Percentiles rank a stretch among this genome's conserved stretches.
Conservation (phyloP, 2,888 invertebrate genomes). For the Tyria jacobaeae region DNA sequence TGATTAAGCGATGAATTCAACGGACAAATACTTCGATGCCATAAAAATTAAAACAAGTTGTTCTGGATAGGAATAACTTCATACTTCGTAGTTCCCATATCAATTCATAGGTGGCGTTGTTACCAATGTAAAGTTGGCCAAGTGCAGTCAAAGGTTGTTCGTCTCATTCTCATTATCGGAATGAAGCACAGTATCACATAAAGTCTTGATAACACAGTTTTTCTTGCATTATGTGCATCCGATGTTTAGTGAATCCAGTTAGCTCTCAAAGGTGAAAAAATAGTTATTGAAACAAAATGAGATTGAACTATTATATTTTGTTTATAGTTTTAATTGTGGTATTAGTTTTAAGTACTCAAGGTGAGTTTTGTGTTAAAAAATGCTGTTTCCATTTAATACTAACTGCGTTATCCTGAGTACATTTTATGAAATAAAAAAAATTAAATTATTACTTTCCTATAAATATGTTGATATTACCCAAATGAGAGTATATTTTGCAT, state of each 20-base stretch:
- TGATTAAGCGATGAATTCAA: too few relatives aligned
- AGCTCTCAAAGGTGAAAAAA: constrained; percentile 6
- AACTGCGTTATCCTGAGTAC: neutral
- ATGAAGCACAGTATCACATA: constrained; percentile 20
- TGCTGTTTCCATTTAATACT: neutral
- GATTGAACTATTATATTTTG: constrained; percentile 28
- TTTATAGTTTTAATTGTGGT: constrained; percentile 39
- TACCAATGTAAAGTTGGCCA: constrained; percentile 32
- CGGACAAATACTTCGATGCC: neutral
- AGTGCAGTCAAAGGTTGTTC: constrained; percentile 18
- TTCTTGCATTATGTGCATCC: constrained; percentile 26
- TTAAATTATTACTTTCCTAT: too few relatives aligned
- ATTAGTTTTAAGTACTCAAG: constrained; percentile 39
- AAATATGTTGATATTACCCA: neutral
- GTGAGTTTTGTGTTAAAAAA: constrained; percentile 30
- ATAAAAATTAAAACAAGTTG: constrained; percentile 25
- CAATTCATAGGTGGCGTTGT: constrained; percentile 32
- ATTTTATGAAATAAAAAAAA: too few relatives aligned
- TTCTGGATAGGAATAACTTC: constrained; percentile 5
- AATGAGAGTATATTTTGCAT: neutral
- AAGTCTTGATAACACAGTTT: constrained; percentile 29
- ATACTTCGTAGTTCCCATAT: constrained; percentile 21
- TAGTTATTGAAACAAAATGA: constrained; percentile 35
- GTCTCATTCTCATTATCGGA: constrained; percentile 40
- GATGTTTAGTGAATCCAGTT: constrained; percentile 15